Evolutionary conservation across 1,140 invertebrate species (phyloP), one percentile per base, ranked within the genome.

Genomic region (Papilio aristodemus): DNA sequence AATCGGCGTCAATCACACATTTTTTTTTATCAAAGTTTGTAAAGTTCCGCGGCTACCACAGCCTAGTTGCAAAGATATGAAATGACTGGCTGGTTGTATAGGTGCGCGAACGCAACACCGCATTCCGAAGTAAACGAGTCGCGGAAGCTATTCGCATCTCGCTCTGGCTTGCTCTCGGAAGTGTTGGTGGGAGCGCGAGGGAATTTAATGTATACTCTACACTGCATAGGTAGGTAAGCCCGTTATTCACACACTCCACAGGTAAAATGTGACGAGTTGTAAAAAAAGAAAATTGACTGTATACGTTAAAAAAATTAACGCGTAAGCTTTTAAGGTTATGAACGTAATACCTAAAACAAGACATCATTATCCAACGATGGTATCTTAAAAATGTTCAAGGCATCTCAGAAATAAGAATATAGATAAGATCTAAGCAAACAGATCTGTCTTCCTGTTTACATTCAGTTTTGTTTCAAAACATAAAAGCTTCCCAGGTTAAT

Each of bases 211-310:
- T 71, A 71, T 67, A 77, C 77, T 46, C 57, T 69, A 32, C 68
- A 69, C 68, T 75, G 72, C 83, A 80, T 81, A 84, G 85, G 82
- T 86, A 89, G 83, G 81, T 85, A 87, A 84, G 76, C 81, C 89
- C 89, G 89, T 91, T 91, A 91, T 89, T 88, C 81, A 87, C 80
- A 79, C 78, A 83, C 83, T 81, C 85, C 80, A 81, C 81, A 83
- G 84, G 82, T 83, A 84, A 80, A 80, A 74, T 74, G 74, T 77
- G 78, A 75, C 76, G 79, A 83, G 75, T 75, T 71, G 76, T 79
- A 73, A 71, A 79, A 78, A 77, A 75, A 70, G 75, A 79, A 70
- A 72, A 70, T 69, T 71, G 73, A 73, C 70, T 73, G 75, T 72
- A 70, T 75, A 71, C 59, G 59, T 70, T 54, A 54, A 54, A 54